Percentiles rank a stretch among this genome's conserved stretches.
Evolutionary conservation across 1,140 invertebrate species (phyloP).

Genomic region (Cyphomyrmex costatus): DNA sequence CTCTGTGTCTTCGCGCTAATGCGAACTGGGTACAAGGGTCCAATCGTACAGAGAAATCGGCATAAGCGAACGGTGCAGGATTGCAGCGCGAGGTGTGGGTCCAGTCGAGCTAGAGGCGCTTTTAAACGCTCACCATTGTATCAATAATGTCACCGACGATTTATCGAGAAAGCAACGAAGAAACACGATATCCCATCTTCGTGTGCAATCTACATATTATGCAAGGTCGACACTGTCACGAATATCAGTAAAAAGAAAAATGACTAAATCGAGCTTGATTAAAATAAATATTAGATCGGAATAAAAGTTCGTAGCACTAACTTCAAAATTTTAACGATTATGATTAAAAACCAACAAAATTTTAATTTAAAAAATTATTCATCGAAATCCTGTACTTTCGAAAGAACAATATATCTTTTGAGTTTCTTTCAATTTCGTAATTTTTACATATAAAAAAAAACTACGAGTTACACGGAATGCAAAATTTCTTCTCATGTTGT

Average conservation of each 20-base stretch:
- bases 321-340: too few species aligned
- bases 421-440: too few species aligned
- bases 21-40: conserved; percentile 63
- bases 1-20: conserved; percentile 61
- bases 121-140: conserved; percentile 58
- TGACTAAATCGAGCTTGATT: not conserved
- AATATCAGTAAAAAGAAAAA: not conserved
- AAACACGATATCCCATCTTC: not conserved
- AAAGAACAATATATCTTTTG: too few species aligned
- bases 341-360: not conserved
- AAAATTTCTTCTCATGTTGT: too few species aligned
- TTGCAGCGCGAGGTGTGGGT: conserved; percentile 26
- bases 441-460: too few species aligned
- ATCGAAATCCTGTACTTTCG: too few species aligned
- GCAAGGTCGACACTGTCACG: not conserved
- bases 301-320: too few species aligned
- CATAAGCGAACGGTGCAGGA: conserved; percentile 19
- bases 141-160: conserved; percentile 64
- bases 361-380: too few species aligned
- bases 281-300: not conserved
- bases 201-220: not conserved
- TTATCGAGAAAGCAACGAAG: conserved; percentile 33
- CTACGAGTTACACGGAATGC: too few species aligned
- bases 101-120: conserved; percentile 31
- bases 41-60: conserved; percentile 73